phyloP scores from a whole-genome alignment of 2,888 invertebrate genomes.

The Campoplex capitator region DNA sequence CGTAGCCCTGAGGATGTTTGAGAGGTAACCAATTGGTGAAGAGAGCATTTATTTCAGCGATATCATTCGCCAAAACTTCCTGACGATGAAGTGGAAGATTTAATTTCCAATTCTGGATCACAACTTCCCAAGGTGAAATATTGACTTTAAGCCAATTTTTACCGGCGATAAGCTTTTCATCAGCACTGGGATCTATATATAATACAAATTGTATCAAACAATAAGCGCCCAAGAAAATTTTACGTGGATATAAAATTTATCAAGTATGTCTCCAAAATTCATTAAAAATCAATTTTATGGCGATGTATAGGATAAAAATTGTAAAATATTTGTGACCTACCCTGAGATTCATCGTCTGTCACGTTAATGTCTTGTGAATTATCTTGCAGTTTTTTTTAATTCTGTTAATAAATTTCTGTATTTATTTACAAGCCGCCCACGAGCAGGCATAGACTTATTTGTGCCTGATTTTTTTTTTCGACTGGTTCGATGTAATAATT shows the following conservation, averaged over 20 bases:
- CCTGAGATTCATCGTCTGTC: not conserved
- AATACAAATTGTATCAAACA: no score
- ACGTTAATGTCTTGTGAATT: not conserved
- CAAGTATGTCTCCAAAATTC: no score
- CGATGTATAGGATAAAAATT: not conserved
- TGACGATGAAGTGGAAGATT: not conserved
- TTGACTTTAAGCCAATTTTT: constrained; percentile 6
- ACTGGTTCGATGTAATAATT: not conserved
- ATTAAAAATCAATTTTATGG: no score
- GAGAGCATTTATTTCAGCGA: no score
- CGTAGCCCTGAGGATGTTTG: no score
- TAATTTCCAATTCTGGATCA: not conserved
- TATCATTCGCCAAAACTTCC: not conserved
- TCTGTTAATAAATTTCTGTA: not conserved
- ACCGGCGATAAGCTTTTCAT: no score
- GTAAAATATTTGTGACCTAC: not conserved
- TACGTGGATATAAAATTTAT: no score
- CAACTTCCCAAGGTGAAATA: not conserved
- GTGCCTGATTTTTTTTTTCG: not conserved
- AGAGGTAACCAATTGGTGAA: no score
- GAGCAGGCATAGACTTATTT: not conserved
- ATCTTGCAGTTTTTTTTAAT: not conserved
- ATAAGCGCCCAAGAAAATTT: no score
- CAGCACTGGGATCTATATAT: no score
- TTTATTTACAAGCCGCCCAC: not conserved